These are phyloP conservation scores for Acropora yongei DNA, from an alignment of 64 coral and sea anemone genomes.

Conservation along the genomic window DNA sequence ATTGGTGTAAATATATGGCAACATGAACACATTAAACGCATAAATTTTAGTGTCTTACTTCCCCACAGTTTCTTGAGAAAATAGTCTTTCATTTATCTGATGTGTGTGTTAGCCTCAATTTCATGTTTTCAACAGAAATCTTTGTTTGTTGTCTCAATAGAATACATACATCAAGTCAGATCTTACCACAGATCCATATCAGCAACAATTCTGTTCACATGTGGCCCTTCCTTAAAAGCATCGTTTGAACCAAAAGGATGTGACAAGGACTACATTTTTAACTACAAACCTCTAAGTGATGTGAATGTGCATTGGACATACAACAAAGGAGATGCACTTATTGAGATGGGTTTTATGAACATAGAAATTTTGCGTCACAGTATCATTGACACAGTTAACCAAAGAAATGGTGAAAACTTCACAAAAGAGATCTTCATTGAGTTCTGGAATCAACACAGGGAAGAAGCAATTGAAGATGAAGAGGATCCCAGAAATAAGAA, in stretches of 20 bases:
- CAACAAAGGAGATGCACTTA: slow-evolving; percentile 86
- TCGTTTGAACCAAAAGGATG: slow-evolving; percentile 69
- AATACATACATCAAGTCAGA: slow-evolving; percentile 96
- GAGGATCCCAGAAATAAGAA: slow-evolving; percentile 26
- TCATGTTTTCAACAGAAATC: neutral
- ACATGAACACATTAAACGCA: too few species aligned
- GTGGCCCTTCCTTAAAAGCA: slow-evolving; percentile 34
- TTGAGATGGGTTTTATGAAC: slow-evolving; percentile 99
- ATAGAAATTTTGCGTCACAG: slow-evolving; percentile 79
- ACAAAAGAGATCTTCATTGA: slow-evolving; percentile 67
- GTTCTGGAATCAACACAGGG: slow-evolving; percentile 56
- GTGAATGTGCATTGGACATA: slow-evolving; percentile 96
- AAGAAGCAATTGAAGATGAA: slow-evolving; percentile 53
- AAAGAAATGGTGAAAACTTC: slow-evolving; percentile 68
- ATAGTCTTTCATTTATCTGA: too few species aligned
- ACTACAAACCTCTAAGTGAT: slow-evolving; percentile 75
- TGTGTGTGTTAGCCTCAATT: too few species aligned
- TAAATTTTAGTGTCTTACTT: too few species aligned
- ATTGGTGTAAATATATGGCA: too few species aligned
- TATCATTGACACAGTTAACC: slow-evolving; percentile 40
- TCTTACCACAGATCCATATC: slow-evolving; percentile 94
- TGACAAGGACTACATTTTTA: slow-evolving; percentile 53
- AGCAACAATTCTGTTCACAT: slow-evolving; percentile 94
- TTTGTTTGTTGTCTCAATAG: slow-evolving; percentile 35
- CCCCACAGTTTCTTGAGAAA: too few species aligned